These are phyloP conservation scores for Psilopogon haemacephalus DNA, from an alignment of 2,113 vertebrate species.

Conservation along the genomic window DNA sequence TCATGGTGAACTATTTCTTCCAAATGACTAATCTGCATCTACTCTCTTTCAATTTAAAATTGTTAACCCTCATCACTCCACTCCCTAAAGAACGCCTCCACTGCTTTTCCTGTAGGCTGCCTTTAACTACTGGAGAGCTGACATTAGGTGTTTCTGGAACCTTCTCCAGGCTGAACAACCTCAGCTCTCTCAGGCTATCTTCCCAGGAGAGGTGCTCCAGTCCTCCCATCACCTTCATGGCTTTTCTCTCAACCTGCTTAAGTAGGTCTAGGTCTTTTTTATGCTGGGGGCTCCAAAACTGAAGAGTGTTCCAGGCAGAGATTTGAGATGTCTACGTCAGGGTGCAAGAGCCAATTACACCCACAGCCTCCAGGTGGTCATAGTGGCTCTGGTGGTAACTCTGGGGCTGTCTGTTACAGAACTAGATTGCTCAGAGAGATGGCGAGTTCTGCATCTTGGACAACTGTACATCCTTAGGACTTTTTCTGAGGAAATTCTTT, in stretches of 20 bases:
- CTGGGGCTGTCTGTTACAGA: not conserved
- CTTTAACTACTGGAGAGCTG: not conserved
- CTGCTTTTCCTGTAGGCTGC: not conserved
- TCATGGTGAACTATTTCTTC: not conserved
- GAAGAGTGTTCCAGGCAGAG: not conserved
- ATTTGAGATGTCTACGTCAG: fast-evolving
- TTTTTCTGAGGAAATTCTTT: not conserved
- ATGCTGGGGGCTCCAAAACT: too few species aligned
- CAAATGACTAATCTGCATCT: not conserved
- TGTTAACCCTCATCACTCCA: not conserved
- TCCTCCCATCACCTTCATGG: not conserved
- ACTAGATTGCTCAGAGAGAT: fast-evolving
- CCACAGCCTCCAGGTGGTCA: fast-evolving
- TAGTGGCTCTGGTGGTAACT: fast-evolving
- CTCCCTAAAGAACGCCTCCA: not conserved
- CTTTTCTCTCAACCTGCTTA: not conserved
- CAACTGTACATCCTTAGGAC: not conserved
- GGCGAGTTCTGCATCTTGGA: not conserved
- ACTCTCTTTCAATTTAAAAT: not conserved
- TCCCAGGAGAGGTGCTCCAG: not conserved
- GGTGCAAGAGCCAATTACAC: fast-evolving
- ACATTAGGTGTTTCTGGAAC: not conserved
- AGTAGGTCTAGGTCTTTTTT: not conserved
- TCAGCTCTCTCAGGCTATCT: not conserved
- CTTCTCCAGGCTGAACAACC: not conserved